These are phyloP conservation scores for Drosophila varians DNA, from an alignment of 1,140 invertebrate species.

Conservation along the genomic window DNA sequence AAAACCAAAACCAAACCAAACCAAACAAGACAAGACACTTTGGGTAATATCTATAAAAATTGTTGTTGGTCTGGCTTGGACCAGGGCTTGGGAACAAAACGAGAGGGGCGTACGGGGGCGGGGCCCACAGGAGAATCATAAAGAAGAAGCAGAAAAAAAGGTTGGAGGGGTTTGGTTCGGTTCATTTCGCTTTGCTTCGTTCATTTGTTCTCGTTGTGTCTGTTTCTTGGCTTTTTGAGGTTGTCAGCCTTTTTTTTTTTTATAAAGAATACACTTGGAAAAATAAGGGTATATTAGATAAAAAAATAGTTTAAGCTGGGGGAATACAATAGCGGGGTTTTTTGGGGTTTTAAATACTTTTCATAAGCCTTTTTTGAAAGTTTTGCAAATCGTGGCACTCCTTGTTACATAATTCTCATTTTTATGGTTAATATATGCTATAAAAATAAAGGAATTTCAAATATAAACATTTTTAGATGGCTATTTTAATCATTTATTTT, in stretches of 20 bases:
- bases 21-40: constrained; percentile 68
- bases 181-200: constrained; percentile 41
- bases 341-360: too few species aligned
- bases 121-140: constrained; percentile 10
- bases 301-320: too few species aligned
- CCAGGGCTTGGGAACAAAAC: not conserved
- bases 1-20: constrained; percentile 20
- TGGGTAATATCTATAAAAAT: constrained; percentile 79
- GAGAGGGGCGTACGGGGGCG: not conserved
- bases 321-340: too few species aligned
- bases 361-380: too few species aligned
- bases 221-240: constrained; percentile 47
- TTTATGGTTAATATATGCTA: too few species aligned
- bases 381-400: too few species aligned
- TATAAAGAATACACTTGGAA: not conserved
- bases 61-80: constrained; percentile 43
- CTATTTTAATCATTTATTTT: too few species aligned
- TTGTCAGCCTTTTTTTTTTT: constrained; percentile 64
- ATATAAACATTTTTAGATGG: too few species aligned
- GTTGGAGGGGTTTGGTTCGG: constrained; percentile 39
- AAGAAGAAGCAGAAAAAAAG: not conserved
- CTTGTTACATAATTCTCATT: too few species aligned
- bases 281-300: not conserved
- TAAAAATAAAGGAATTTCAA: too few species aligned
- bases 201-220: constrained; percentile 62